These are phyloP conservation scores for Cyrtonyx montezumae DNA, from an alignment of 2,113 vertebrate species.

Conservation along the genomic window DNA sequence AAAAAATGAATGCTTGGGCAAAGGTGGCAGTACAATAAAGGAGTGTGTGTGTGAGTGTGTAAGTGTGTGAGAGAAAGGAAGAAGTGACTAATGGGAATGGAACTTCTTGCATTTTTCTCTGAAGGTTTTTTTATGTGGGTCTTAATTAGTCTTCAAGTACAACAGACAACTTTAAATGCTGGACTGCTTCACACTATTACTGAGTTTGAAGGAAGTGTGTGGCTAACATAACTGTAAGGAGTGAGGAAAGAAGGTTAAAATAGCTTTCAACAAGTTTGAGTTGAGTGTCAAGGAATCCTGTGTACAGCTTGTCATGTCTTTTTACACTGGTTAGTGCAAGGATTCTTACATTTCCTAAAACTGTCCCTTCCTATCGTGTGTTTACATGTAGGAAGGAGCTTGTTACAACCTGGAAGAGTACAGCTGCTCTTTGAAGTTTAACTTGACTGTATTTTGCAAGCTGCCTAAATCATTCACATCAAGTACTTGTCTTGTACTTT, in stretches of 20 bases:
- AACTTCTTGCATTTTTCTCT: neutral
- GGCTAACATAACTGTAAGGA: neutral
- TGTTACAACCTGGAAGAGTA: neutral
- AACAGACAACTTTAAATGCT: constrained; percentile 1
- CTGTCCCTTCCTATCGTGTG: neutral
- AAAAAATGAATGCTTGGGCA: neutral
- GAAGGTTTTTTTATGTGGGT: constrained; percentile 27
- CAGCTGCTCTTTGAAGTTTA: neutral
- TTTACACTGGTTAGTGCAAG: neutral
- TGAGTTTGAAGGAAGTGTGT: neutral
- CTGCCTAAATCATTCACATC: neutral
- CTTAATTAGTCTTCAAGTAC: constrained; percentile 2
- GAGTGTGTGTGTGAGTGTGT: neutral
- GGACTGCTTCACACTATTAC: neutral
- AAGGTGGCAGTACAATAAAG: constrained; percentile 52
- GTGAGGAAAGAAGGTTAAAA: neutral
- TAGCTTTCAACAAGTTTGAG: neutral
- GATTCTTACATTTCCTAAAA: neutral
- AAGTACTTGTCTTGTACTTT: neutral
- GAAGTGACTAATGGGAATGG: neutral
- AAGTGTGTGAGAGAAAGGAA: constrained; percentile 9
- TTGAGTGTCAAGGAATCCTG: neutral
- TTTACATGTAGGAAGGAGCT: neutral
- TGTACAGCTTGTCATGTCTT: neutral
- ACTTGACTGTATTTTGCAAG: neutral